Base-by-base conservation (phyloP, 2,113 vertebrate genomes). In the Phylloscopus trochiloides region DNA sequence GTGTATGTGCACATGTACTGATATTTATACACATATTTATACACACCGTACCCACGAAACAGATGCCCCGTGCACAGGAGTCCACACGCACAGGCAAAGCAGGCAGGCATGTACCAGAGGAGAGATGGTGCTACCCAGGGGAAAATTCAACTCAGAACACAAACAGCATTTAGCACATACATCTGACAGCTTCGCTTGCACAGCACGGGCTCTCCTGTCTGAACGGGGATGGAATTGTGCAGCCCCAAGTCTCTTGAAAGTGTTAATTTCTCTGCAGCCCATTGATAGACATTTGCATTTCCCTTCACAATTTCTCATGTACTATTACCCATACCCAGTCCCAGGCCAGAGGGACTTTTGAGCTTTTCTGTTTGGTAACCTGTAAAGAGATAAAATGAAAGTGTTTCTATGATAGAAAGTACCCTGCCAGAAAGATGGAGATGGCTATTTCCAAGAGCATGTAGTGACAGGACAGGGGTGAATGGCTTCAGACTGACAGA, bases 41-140 rank as follows among this genome's bases (percentile, higher is more conserved):
- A 92, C 89, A 94, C 92, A 94, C 32, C 36, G 85, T 92, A 86
- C 87, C 93, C 94, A 97, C 82, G 42, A 92, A 96, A 91, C 96
- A 95, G 90, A 95, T 94, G 91, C 91, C 95, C 93, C 45, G 1
- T 32, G 51, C 87, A 25, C 76, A 82, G 73, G 80, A 94, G 90
- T 88, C 85, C 93, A 88, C 87, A 62, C 3, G 3, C 92, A 88
- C 86, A 79, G 40, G 90, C 81, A 92, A 5, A 63, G 85, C 71
- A 71, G 51, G 72, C 21, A 96, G 88, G 81, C 93, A 58, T 29
- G 66, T 14, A 61, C 58, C 77, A 50, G 14, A n/a, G 42, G 50
- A 78, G 78, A 76, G 78, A 70, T 66, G 73, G 67, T 54, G 85
- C 94, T 76, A 70, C 54, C 65, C 90, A 66, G 51, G 87, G 71